Evolutionary conservation across 2,888 invertebrate genomes (phyloP), one percentile per base, ranked within the genome.

Genomic region (Desoria tigrina): DNA sequence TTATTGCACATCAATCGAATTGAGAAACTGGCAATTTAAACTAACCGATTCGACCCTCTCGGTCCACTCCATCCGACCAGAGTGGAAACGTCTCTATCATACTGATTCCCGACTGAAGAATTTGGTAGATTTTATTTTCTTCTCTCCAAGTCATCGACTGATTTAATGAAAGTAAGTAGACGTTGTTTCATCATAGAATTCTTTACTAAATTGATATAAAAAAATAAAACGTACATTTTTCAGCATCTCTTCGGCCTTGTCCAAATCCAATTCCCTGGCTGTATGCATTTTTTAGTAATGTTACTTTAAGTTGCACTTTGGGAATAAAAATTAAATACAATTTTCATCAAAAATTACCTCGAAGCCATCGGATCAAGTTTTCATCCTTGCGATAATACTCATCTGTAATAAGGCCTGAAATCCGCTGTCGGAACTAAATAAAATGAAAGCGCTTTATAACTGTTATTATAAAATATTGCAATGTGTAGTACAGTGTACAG

Each of bases 231-330:
- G n/a, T 63, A 73, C 73, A 57, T 67, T 68, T 23, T 68, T 56
- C 1, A 73, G n/a, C 69, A 73, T 65, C 21, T 65, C 62, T 45
- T 73, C 73, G 23, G 73, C 65, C 27, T 73, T 71, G 50, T 68
- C 65, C 61, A 73, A 32, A 59, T 69, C 58, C 58, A 69, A 54
- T 27, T 71, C 69, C 21, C 73, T 58, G 21, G 73, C 73, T 73
- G 26, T 49, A 56, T n/a, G n/a, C n/a, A n/a, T n/a, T n/a, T n/a
- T n/a, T n/a, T 18, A 18, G 6, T 37, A n/a, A 55, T 42, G 18
- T 55, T 55, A n/a, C n/a, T n/a, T n/a, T n/a, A n/a, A n/a, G n/a
- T n/a, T n/a, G n/a, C n/a, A n/a, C n/a, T n/a, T n/a, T n/a, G n/a
- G n/a, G n/a, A n/a, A n/a, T n/a, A n/a, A 3, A 18, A 32, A 9